Evolutionary conservation across 2,797 vertebrate genomes (phyloP).

Genomic region (Sebastes taczanowskii): DNA sequence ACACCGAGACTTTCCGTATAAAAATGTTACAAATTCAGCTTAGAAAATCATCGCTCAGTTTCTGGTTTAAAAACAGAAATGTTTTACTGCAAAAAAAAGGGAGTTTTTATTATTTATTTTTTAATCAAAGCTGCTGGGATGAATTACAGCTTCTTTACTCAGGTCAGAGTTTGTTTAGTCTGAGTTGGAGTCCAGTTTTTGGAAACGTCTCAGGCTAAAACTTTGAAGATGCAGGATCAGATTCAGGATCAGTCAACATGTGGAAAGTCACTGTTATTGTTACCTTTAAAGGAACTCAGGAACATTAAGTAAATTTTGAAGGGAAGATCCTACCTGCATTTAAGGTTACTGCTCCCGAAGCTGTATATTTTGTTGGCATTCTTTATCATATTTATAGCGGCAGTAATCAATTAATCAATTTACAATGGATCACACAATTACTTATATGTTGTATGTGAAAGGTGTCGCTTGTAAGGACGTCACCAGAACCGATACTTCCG

Average conservation of each 20-base stretch:
- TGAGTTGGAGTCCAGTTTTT: background rate
- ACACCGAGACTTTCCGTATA: conserved; percentile 3
- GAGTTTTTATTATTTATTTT: background rate
- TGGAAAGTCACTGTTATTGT: background rate
- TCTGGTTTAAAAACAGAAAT: background rate
- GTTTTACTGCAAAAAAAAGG: background rate
- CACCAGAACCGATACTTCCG: too few species aligned
- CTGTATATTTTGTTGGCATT: background rate
- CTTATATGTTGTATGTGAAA: background rate
- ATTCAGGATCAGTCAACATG: background rate
- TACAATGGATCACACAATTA: background rate
- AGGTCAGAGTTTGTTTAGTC: background rate
- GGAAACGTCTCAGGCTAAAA: background rate
- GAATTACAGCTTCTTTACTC: background rate
- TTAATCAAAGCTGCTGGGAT: background rate
- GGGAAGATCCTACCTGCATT: background rate
- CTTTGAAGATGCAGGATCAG: background rate
- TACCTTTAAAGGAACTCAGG: background rate
- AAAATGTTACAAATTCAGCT: background rate
- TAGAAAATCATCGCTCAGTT: background rate
- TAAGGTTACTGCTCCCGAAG: background rate
- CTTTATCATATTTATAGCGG: background rate
- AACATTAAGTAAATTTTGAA: background rate
- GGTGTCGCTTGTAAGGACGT: too few species aligned
- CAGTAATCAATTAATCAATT: background rate